These are phyloP conservation scores for Cheirogaleus major DNA, from an alignment of 2,797 vertebrate species.

Conservation along the genomic window DNA sequence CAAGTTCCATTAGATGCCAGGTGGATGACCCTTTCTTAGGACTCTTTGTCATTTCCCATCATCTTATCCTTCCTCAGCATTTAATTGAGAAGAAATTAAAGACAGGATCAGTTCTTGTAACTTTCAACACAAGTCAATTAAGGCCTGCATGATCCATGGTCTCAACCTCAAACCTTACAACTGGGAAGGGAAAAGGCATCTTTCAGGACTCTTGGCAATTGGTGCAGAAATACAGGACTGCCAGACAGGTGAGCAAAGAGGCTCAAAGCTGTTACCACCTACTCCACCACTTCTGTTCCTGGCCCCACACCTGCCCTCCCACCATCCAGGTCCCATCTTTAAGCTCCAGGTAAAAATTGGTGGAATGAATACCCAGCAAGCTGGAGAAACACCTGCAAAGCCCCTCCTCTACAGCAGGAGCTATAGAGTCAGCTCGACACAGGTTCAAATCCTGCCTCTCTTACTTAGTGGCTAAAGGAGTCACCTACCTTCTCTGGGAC, in stretches of 20 bases:
- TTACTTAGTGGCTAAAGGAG: neutral
- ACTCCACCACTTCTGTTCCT: neutral
- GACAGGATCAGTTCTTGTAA: neutral
- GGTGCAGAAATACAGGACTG: neutral
- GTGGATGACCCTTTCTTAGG: neutral
- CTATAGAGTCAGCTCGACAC: neutral
- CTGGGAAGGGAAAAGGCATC: neutral
- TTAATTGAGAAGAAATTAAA: constrained; percentile 41
- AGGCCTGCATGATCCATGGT: neutral
- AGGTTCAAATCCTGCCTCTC: neutral
- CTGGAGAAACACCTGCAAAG: neutral
- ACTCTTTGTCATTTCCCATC: neutral
- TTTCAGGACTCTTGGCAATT: neutral
- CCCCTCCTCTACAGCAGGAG: neutral
- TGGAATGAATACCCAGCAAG: neutral
- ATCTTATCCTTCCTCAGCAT: neutral
- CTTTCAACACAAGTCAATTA: constrained; percentile 45
- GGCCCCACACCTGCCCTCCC: neutral
- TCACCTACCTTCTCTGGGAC: neutral
- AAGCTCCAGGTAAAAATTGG: neutral
- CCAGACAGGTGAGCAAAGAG: neutral
- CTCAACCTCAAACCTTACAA: neutral
- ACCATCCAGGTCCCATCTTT: neutral
- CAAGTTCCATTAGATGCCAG: neutral
- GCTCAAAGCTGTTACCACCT: neutral